Base-by-base conservation (phyloP, 1,140 invertebrate genomes). In the Bombus waltoni region DNA sequence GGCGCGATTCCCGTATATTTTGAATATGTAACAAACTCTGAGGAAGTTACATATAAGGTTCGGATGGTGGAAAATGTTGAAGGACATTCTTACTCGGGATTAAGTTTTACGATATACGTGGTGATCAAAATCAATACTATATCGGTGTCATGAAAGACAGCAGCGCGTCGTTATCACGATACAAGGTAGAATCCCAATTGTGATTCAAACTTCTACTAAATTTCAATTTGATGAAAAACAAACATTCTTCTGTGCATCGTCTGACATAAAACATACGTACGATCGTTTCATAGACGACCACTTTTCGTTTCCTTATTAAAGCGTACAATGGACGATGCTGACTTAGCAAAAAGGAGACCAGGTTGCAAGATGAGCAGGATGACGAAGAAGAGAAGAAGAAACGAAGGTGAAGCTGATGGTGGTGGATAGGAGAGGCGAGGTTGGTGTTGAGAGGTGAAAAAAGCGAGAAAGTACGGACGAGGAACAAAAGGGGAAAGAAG, bases 391-490 rank as follows among this genome's bases (percentile, higher is more conserved):
- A 47, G 65, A 25, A 70, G 68, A 87, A 79, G 73, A 74, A 71
- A 65, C 76, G 80, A 83, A n/a, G 47, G 78, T 66, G 65, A 47
- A 74, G 35, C 47, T 28, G 72, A 73, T 84, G 18, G 47, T 35
- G 40, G 53, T 32, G 76, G 76, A 84, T 82, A 79, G 76, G 44
- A 15, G 59, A 44, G 57, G 66, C 62, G 59, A 57, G 62, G 28
- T 28, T n/a, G 66, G 86, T 77, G 57, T 88, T 65, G 68, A 86
- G 86, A 89, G 53, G 68, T 32, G 79, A 73, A 84, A 86, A 84
- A 76, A 84, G 73, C 77, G 81, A 86, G 79, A 89, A 75, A 87
- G 44, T 65, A 83, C 59, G 79, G 65, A 82, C 28, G 76, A 47
- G 70, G 62, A 83, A 73, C 32, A 79, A 84, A 85, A 71, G 42